A percentile compares a stretch with the other conserved stretches of the same genome.
phyloP scores from a whole-genome alignment of 1,140 invertebrate species.

The Orchesella cincta region DNA sequence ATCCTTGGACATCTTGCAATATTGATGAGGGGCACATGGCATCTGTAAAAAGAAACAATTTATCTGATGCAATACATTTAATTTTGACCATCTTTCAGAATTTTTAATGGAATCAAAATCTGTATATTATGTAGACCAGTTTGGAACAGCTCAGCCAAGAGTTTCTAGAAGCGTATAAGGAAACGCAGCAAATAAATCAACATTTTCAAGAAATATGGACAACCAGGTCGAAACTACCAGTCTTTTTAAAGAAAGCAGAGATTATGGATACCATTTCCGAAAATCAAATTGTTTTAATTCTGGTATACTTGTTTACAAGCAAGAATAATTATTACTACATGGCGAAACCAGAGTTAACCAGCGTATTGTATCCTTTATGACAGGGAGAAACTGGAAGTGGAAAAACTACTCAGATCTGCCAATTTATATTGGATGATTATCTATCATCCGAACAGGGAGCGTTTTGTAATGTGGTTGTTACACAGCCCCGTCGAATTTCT shows the following conservation, averaged over 20 bases:
- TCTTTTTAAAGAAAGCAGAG: constrained; percentile 68
- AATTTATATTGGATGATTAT: constrained; percentile 95
- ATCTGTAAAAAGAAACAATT: constrained; percentile 57
- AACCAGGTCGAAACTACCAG: constrained; percentile 73
- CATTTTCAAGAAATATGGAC: constrained; percentile 66
- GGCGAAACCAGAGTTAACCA: too few species aligned
- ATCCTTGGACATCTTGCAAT: constrained; percentile 91
- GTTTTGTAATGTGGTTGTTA: constrained; percentile 85
- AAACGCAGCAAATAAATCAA: constrained; percentile 66
- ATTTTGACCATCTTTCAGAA: not conserved
- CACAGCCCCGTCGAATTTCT: constrained; percentile 90
- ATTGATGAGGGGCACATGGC: constrained; percentile 92
- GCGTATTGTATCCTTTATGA: not conserved
- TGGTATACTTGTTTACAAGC: too few species aligned
- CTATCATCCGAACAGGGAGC: constrained; percentile 79
- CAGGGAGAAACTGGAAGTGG: constrained; percentile 74
- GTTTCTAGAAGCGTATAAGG: constrained; percentile 66
- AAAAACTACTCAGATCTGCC: constrained; percentile 80
- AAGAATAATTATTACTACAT: not conserved
- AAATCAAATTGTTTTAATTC: constrained; percentile 82
- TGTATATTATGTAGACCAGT: constrained; percentile 61
- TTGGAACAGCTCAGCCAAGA: constrained; percentile 81
- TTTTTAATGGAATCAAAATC: not conserved
- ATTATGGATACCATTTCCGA: constrained; percentile 84
- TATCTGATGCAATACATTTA: not conserved